Evolutionary conservation across 2,113 vertebrate genomes (phyloP), one percentile per base, ranked within the genome.

Genomic region (Pomatostomus ruficeps): DNA sequence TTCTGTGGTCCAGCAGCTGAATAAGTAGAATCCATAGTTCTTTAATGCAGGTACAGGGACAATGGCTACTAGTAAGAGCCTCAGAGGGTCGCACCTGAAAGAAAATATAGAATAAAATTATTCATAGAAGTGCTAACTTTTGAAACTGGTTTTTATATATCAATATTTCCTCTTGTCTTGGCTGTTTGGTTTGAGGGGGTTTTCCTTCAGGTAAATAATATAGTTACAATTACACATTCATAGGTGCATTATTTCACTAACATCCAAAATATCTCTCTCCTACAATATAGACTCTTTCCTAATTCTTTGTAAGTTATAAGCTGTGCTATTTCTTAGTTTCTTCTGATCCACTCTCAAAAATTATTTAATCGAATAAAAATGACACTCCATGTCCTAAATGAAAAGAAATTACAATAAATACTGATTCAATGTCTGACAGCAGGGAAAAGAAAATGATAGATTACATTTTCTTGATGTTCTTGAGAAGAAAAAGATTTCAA

Each of bases 11-110:
- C 85, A 99, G 95, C 52, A 99, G 96, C 58, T 99, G 98, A 94
- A 99, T 98, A 89, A 99, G 97, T 17, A 99, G 96, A 91, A 99
- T 20, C 99, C 99, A 99, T 43, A 99, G 96, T 78, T 99, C 99
- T 96, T 99, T 99, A 93, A 99, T 93, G 93, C 99, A 99, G 52
- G 81, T 63, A 95, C 99, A 99, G 5, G 98, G 95, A 93, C 98
- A 99, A 78, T 98, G 98, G 80, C 98, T 97, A 97, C 77, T 98
- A 85, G 46, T 96, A 89, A 99, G 95, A 55, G 97, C 98, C 92
- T 99, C 99, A 40, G 98, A 99, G 36, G 98, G 98, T 77, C 99
- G 98, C 58, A 99, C 98, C 99, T 99, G 40, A 57, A 66, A 70
- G 51, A 95, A 31, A 96, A 52, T 57, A 97, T 3, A 28, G 65